Evolutionary conservation across 2,113 vertebrate genomes (phyloP).

Genomic region (Phyllopteryx taeniolatus): DNA sequence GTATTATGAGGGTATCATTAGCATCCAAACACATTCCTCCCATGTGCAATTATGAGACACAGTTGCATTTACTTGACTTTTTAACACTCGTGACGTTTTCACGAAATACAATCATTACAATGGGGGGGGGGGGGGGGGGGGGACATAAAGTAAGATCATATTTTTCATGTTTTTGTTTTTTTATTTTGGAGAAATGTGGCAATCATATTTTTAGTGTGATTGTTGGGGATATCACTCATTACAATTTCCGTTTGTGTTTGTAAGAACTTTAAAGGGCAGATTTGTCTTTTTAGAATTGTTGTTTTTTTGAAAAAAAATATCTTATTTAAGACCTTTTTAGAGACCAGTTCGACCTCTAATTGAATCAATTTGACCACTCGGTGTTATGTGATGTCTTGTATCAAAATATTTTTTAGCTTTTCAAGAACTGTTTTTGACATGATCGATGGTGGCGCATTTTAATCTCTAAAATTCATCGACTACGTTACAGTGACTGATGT

Average conservation of each 20-base stretch:
- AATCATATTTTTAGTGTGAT: neutral
- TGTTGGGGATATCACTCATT: neutral
- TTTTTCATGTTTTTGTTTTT: neutral
- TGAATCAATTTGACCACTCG: neutral
- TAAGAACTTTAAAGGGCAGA: neutral
- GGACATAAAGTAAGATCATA: neutral
- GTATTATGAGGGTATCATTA: slow-evolving; percentile 1
- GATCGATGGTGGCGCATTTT: neutral
- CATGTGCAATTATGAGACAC: neutral
- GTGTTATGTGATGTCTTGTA: neutral
- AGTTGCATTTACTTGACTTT: neutral
- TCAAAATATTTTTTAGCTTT: neutral
- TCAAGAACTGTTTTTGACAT: neutral
- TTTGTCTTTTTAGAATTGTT: neutral
- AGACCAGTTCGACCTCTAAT: neutral
- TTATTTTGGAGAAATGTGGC: neutral
- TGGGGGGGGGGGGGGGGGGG: no score
- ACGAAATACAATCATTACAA: no score
- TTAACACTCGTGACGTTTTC: neutral
- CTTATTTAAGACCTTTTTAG: neutral
- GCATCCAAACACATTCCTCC: slow-evolving; percentile 2
- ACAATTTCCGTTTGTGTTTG: neutral
- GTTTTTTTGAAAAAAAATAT: neutral
- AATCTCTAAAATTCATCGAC: neutral
- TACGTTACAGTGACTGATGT: neutral